Evolutionary conservation across 2,888 invertebrate species (phyloP).

Genomic region (Acrobasis consociella): DNA sequence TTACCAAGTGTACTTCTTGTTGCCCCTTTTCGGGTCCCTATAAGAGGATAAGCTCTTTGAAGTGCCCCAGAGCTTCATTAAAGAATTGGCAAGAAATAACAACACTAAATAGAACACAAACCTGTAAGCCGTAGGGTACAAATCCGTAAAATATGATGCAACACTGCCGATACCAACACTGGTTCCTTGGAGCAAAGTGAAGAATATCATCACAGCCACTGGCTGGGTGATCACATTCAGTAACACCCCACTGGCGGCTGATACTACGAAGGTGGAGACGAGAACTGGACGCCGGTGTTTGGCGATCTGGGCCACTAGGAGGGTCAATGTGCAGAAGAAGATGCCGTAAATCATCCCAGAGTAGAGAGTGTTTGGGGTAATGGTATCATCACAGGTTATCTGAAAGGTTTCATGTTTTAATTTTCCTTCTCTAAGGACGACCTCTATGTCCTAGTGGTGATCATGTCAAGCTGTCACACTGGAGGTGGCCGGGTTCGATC

Average conservation of each 20-base stretch:
- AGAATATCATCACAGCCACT: conserved; percentile 49
- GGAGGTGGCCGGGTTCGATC: too few relatives aligned
- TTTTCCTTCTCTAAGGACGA: too few relatives aligned
- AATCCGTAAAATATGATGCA: conserved; percentile 54
- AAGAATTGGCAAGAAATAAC: too few relatives aligned
- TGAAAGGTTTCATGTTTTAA: conserved; percentile 40
- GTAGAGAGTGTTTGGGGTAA: conserved; percentile 81
- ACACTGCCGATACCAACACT: conserved; percentile 50
- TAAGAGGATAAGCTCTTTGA: too few relatives aligned
- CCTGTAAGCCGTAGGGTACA: conserved; percentile 62
- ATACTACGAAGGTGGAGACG: conserved; percentile 62
- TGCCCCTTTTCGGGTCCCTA: too few relatives aligned
- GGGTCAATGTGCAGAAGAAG: conserved; percentile 79
- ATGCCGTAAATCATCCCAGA: conserved; percentile 84
- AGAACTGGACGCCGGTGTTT: conserved; percentile 75
- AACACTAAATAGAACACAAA: too few relatives aligned
- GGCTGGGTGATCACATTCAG: conserved; percentile 64
- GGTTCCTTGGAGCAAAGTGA: conserved; percentile 50
- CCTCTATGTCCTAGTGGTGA: too few relatives aligned
- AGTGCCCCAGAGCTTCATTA: too few relatives aligned
- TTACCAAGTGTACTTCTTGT: too few relatives aligned
- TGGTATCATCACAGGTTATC: conserved; percentile 63
- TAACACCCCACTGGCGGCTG: conserved; percentile 78
- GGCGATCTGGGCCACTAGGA: conserved; percentile 65
- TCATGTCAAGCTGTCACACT: too few relatives aligned